Evolutionary conservation across 2,888 invertebrate genomes (phyloP), one percentile per base, ranked within the genome.

Genomic region (Platycnemis pennipes): DNA sequence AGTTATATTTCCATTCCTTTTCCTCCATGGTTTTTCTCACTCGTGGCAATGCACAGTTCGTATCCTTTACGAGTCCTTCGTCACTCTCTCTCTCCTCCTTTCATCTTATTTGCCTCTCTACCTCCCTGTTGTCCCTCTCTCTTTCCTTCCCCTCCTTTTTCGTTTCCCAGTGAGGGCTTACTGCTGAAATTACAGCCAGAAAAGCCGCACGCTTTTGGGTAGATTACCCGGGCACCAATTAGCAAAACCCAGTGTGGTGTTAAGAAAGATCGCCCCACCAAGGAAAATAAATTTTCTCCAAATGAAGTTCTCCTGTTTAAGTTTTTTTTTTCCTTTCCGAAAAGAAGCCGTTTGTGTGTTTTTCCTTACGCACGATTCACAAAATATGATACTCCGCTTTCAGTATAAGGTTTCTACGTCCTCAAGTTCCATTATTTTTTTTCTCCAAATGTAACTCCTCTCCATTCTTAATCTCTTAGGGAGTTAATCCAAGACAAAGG

Each of bases 201-300:
- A 44, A 44, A 4, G 91, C n/a, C 46, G 87, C 37, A 8, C 77
- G 77, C n/a, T 13, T 77, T 77, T 77, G 26, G 87, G n/a, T 63
- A 45, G 91, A 91, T 91, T 56, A 91, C 63, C 69, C 56, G 53
- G 8, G 22, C 89, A 89, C 56, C 91, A 91, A 91, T 91, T 91
- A 91, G 91, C 91, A 69, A 69, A 31, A 63, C n/a, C 56, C 63
- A 91, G 56, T 69, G 63, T 11, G 69, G 91, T 56, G 56, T 56
- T 8, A 44, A 91, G 63, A 91, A 91, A 91, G 63, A n/a, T 13
- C n/a, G n/a, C n/a, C n/a, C 5, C 56, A 56, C 42, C 53, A 8
- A 63, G n/a, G 44, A 63, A 91, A 91, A 91, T 91, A 63, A 91
- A 91, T 69, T 87, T 63, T 69, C 22, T 77, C 11, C 77, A 37